phyloP scores from a whole-genome alignment of 2,888 invertebrate genomes.

The Dioctria rufipes region DNA sequence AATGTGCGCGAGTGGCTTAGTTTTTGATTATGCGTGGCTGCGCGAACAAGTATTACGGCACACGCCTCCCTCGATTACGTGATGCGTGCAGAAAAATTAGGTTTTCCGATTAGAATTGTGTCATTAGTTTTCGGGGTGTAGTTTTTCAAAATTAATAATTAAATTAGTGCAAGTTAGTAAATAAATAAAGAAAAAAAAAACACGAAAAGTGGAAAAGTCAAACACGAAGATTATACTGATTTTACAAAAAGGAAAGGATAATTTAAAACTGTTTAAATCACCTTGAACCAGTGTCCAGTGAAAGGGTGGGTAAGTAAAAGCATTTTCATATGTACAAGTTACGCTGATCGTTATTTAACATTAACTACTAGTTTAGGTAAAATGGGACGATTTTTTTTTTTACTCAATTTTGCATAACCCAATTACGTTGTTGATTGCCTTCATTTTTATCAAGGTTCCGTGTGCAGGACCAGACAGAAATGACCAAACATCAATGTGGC shows the following conservation, averaged over 20 bases:
- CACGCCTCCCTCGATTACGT: background rate
- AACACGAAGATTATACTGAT: background rate
- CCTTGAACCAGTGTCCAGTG: too few relatives aligned
- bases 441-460: background rate
- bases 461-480: background rate
- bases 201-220: background rate
- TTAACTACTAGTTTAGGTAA: background rate
- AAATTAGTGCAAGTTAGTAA: background rate
- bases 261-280: too few relatives aligned
- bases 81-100: background rate
- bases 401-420: background rate
- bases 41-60: conserved; percentile 1
- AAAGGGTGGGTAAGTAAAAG: too few relatives aligned
- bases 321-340: too few relatives aligned
- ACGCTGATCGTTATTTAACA: too few relatives aligned
- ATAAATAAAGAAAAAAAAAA: too few relatives aligned
- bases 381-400: background rate
- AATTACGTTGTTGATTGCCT: background rate
- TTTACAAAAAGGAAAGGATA: background rate
- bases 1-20: background rate
- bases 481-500: background rate
- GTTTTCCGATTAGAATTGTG: background rate
- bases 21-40: conserved; percentile 26
- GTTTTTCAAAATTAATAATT: background rate
- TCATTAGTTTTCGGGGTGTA: background rate